phyloP scores from a whole-genome alignment of 2,113 vertebrate genomes.

The Centropus unirufus region DNA sequence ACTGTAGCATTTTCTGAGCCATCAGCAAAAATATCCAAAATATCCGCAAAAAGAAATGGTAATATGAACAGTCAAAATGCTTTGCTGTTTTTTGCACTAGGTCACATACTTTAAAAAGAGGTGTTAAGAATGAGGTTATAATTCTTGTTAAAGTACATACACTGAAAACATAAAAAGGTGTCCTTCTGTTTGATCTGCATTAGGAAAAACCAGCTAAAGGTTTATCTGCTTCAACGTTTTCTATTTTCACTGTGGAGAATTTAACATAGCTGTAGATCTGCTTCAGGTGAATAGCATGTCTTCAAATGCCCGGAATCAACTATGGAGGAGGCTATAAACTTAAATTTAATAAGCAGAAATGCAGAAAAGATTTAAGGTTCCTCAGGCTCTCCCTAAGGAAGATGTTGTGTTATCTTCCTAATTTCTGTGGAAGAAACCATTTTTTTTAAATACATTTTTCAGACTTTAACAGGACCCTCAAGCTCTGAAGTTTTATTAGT shows the following conservation, averaged over 20 bases:
- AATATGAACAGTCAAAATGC: constrained; percentile 14
- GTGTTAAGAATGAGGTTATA: constrained; percentile 31
- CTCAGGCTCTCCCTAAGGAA: not conserved
- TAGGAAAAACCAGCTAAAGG: not conserved
- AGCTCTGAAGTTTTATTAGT: not conserved
- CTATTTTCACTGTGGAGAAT: constrained; percentile 23
- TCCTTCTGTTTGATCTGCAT: constrained; percentile 66
- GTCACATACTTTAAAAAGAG: constrained; percentile 31
- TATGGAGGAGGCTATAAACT: not conserved
- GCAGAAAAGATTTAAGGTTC: not conserved
- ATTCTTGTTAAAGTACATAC: constrained; percentile 32
- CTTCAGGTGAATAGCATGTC: constrained; percentile 32
- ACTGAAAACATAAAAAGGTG: constrained; percentile 50
- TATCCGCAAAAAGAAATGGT: not conserved
- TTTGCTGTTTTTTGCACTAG: constrained; percentile 47
- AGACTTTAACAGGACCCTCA: not conserved
- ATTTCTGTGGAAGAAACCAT: not conserved
- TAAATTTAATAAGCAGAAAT: not conserved
- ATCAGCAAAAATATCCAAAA: constrained; percentile 66
- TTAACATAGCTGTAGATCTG: constrained; percentile 36
- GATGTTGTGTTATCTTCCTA: not conserved
- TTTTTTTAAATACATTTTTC: not conserved
- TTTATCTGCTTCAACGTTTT: constrained; percentile 55
- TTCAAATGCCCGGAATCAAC: constrained; percentile 50
- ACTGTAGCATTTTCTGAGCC: constrained; percentile 29